phyloP scores from a whole-genome alignment of 2,888 invertebrate genomes.

The Bellardia bayeri region DNA sequence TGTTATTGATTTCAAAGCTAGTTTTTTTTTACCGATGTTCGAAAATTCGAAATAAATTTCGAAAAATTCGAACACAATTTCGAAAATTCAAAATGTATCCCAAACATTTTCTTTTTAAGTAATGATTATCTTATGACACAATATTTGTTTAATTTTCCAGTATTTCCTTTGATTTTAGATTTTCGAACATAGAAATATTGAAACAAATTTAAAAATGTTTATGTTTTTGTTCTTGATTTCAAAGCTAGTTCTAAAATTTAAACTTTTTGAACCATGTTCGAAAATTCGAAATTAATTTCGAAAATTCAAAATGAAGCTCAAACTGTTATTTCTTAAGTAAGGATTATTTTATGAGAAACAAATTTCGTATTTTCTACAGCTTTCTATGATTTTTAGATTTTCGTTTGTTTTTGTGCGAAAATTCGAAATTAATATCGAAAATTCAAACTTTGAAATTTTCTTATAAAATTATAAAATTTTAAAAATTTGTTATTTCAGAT shows the following conservation, averaged over 20 bases:
- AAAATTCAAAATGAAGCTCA: neutral
- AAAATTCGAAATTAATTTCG: neutral
- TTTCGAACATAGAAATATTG: neutral
- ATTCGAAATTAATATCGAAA: too few species aligned
- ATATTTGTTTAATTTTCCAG: too few species aligned
- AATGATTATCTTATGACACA: too few species aligned
- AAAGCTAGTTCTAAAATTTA: neutral
- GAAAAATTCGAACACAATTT: too few species aligned
- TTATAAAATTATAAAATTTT: neutral
- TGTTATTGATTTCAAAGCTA: too few species aligned
- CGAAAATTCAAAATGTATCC: too few species aligned
- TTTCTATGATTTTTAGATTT: too few species aligned
- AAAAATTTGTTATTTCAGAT: slow-evolving; percentile 86
- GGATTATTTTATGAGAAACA: too few species aligned
- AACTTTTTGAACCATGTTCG: neutral
- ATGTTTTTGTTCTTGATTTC: neutral
- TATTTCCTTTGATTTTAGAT: neutral
- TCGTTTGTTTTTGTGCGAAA: too few species aligned
- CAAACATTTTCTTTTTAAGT: too few species aligned
- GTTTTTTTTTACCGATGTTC: neutral
- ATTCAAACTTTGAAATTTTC: neutral
- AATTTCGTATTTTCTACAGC: too few species aligned
- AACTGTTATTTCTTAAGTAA: too few species aligned
- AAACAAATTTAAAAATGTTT: neutral
- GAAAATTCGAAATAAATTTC: slow-evolving; percentile 17